These are phyloP conservation scores for Agonopterix arenella DNA, from an alignment of 2,888 invertebrate species.

Conservation along the genomic window DNA sequence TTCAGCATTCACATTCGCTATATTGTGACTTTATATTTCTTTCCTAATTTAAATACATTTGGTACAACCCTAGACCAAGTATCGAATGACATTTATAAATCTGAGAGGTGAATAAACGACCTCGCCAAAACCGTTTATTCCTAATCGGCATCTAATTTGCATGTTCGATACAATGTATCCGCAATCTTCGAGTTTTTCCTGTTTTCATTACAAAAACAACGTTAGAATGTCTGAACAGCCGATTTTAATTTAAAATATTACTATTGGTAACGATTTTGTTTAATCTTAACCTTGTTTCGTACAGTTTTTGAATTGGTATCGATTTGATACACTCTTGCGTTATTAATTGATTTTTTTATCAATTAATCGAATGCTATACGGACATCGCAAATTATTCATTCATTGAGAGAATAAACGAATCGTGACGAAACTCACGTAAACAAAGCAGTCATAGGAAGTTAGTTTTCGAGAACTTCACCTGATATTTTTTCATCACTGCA, in stretches of 20 bases:
- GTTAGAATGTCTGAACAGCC: slow-evolving; percentile 13
- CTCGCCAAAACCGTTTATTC: slow-evolving; percentile 46
- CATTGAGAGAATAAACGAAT: no score
- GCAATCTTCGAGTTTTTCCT: slow-evolving; percentile 50
- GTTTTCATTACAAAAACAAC: slow-evolving; percentile 35
- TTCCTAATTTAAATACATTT: neutral
- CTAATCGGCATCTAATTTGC: slow-evolving; percentile 26
- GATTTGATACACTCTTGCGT: slow-evolving; percentile 19
- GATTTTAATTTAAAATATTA: no score
- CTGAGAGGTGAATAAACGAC: slow-evolving; percentile 54
- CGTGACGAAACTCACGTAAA: no score
- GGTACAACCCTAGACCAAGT: neutral
- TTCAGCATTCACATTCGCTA: no score
- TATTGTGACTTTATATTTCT: neutral
- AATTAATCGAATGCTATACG: slow-evolving; percentile 1
- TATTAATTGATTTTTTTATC: slow-evolving; percentile 17
- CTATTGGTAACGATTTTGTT: no score
- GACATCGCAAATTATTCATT: neutral
- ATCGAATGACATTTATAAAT: slow-evolving; percentile 7
- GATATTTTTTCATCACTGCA: no score
- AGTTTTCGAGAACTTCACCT: no score
- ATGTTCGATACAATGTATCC: slow-evolving; percentile 40
- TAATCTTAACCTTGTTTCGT: slow-evolving; percentile 1
- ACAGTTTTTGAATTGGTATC: slow-evolving; percentile 4
- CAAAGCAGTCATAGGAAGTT: no score